These are phyloP conservation scores for Drosophila funebris DNA, from an alignment of 1,140 invertebrate species.

Conservation along the genomic window DNA sequence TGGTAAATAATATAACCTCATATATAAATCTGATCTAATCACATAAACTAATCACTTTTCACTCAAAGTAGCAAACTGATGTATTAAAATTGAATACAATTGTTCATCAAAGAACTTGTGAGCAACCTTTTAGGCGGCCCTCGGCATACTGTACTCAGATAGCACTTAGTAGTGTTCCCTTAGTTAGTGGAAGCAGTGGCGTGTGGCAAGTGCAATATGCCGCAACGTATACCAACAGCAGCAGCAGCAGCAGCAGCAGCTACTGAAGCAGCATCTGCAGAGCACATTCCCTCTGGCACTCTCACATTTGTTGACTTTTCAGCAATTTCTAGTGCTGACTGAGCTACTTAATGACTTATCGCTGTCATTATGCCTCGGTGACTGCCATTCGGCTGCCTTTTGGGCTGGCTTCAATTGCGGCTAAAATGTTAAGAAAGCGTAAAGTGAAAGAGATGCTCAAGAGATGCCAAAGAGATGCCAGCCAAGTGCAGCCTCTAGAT, in stretches of 20 bases:
- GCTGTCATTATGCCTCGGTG: constrained; percentile 68
- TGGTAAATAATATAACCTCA: too few relatives aligned
- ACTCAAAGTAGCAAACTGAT: not conserved
- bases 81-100: not conserved
- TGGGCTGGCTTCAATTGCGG: constrained; percentile 33
- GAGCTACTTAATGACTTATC: constrained; percentile 78
- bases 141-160: not conserved
- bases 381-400: constrained; percentile 47
- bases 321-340: constrained; percentile 40
- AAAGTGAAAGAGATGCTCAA: constrained; percentile 71
- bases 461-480: constrained; percentile 48
- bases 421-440: constrained; percentile 65
- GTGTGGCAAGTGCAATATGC: constrained; percentile 17
- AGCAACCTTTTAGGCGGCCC: not conserved
- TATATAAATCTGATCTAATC: too few relatives aligned
- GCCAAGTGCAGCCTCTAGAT: constrained; percentile 50
- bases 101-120: not conserved
- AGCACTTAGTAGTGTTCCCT: not conserved
- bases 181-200: constrained; percentile 1
- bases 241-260: not conserved
- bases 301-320: constrained; percentile 36
- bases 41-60: too few relatives aligned
- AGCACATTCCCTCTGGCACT: not conserved
- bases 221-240: not conserved
- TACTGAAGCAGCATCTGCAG: not conserved